A percentile compares a stretch with the other conserved stretches of the same genome.
Conservation (phyloP, 2,113 vertebrate species). For the Emydocephalus ijimae region DNA sequence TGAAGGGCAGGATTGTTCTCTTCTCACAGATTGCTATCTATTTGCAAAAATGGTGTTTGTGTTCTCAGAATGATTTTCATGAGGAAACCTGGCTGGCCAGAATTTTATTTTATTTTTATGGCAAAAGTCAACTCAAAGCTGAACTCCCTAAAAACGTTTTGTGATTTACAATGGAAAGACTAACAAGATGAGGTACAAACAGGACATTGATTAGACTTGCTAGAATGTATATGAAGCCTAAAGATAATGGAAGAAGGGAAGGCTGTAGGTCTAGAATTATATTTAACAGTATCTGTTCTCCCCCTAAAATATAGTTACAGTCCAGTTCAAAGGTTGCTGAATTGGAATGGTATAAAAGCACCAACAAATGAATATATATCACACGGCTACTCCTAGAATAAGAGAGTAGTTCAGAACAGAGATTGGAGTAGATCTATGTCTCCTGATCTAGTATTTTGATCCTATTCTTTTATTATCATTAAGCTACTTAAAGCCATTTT, state of each 20-base stretch:
- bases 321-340: not conserved
- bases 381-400: not conserved
- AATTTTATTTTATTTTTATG: not conserved
- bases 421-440: not conserved
- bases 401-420: not conserved
- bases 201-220: not conserved
- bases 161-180: not conserved
- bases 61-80: not conserved
- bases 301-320: not conserved
- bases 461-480: not conserved
- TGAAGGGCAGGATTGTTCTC: conserved; percentile 14
- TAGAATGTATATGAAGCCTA: not conserved
- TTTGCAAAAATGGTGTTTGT: not conserved
- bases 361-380: not conserved
- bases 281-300: not conserved
- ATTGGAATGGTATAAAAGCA: not conserved
- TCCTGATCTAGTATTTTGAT: not conserved
- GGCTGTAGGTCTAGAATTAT: not conserved
- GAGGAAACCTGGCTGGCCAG: conserved; percentile 4
- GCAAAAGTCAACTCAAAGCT: not conserved
- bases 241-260: not conserved
- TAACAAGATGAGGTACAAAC: not conserved
- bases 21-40: conserved; percentile 17
- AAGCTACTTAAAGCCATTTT: not conserved
- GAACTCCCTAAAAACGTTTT: not conserved